These are phyloP conservation scores for Apostichopus leukothele DNA, from an alignment of 53 echinoderm and acorn worm species.

Conservation along the genomic window DNA sequence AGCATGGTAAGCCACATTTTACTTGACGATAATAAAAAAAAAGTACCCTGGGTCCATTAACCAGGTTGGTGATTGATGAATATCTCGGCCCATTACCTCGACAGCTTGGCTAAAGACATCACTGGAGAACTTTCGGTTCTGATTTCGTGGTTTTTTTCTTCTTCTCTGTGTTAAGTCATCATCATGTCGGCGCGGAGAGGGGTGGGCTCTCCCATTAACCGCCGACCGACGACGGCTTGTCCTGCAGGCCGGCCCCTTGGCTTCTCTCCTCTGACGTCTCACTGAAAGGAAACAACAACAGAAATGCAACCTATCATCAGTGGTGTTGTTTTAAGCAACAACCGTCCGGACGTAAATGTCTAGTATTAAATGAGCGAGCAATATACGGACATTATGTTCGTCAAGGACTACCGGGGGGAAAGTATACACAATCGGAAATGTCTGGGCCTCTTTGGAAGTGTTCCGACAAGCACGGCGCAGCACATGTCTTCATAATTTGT, in stretches of 20 bases:
- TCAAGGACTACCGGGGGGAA: constrained; percentile 27
- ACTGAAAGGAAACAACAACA: neutral
- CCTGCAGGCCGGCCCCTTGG: constrained; percentile 31
- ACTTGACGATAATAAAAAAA: constrained; percentile 48
- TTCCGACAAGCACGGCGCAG: constrained; percentile 12
- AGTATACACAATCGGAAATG: constrained; percentile 1
- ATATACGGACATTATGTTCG: constrained; percentile 23
- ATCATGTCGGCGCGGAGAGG: constrained; percentile 30
- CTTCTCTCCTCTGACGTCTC: neutral
- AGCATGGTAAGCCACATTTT: neutral
- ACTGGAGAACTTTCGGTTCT: neutral
- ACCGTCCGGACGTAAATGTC: constrained; percentile 42
- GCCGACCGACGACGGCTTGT: constrained; percentile 16
- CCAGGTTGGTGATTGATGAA: constrained; percentile 40
- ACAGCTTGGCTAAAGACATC: constrained; percentile 44
- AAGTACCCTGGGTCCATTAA: constrained; percentile 40
- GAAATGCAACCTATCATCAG: constrained; percentile 23
- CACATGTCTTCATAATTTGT: constrained; percentile 53
- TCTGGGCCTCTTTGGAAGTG: constrained; percentile 3
- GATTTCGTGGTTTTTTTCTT: neutral
- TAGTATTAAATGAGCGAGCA: constrained; percentile 35
- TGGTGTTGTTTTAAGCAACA: constrained; percentile 43
- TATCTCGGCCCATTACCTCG: constrained; percentile 32
- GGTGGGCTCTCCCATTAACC: constrained; percentile 34
- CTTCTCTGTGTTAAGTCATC: constrained; percentile 9